A percentile compares a stretch with the other conserved stretches of the same genome.
Conservation (phyloP, 2,113 vertebrate species). For the Sialia sialis region DNA sequence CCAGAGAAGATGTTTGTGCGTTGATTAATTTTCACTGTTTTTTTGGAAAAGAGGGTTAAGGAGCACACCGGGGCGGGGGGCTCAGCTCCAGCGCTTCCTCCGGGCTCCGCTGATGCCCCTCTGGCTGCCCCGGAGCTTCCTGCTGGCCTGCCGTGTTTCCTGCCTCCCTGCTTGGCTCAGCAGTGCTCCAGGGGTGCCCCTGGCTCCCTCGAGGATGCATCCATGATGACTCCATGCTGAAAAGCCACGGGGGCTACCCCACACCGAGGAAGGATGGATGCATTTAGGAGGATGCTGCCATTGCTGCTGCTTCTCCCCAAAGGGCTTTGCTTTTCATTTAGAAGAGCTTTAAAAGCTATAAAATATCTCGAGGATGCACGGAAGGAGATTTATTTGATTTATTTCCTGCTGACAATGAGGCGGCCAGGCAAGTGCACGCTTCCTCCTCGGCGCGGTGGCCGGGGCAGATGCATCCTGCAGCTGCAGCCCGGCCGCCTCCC, state of each 20-base stretch:
- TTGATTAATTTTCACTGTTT: not conserved
- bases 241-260: not conserved
- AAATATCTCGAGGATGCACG: not conserved
- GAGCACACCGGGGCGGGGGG: accelerated
- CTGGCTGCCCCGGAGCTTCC: not conserved
- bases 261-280: not conserved
- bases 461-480: constrained; percentile 65
- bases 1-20: not conserved
- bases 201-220: not conserved
- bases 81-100: not conserved
- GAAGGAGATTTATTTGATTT: constrained; percentile 22
- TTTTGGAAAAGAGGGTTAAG: not conserved
- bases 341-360: not conserved
- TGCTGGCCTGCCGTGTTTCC: not conserved
- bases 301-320: not conserved
- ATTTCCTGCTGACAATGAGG: constrained; percentile 39
- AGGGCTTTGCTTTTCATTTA: not conserved
- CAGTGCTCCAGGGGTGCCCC: not conserved
- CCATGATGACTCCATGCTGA: accelerated
- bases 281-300: not conserved
- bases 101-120: not conserved
- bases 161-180: not conserved
- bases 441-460: not conserved
- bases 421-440: not conserved
- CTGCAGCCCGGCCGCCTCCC: not conserved